Percentiles rank a stretch among this genome's conserved stretches.
Conservation (phyloP, 2,797 vertebrate genomes). For the Phoebastria nigripes region DNA sequence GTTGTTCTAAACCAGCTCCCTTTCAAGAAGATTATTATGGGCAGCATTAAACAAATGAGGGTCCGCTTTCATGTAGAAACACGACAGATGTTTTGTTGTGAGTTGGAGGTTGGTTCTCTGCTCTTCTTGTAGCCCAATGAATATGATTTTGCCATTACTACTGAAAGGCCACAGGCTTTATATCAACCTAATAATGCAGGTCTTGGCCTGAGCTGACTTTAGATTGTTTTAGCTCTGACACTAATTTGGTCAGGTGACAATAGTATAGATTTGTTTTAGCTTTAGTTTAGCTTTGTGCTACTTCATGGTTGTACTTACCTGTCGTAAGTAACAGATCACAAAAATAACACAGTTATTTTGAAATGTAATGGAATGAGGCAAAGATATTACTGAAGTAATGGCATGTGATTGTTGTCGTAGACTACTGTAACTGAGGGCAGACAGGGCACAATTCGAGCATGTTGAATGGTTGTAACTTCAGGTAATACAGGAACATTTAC, state of each 20-base stretch:
- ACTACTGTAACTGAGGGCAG: background rate
- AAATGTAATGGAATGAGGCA: background rate
- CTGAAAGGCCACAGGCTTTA: background rate
- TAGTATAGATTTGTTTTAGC: background rate
- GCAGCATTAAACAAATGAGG: background rate
- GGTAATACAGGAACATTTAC: background rate
- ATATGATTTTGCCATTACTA: background rate
- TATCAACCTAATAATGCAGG: background rate
- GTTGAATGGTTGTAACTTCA: background rate
- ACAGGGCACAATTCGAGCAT: background rate
- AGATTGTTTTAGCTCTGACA: background rate
- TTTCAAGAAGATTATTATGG: background rate
- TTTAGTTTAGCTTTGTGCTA: background rate
- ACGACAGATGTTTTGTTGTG: background rate
- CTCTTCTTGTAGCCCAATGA: background rate
- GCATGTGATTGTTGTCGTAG: background rate
- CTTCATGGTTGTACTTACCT: background rate
- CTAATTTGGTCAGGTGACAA: background rate
- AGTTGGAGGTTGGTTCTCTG: background rate
- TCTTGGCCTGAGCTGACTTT: background rate
- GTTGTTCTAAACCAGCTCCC: background rate
- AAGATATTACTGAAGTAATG: background rate
- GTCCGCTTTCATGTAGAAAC: rapidly evolving
- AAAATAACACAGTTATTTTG: background rate
- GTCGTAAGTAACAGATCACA: background rate